Percentiles rank a stretch among this genome's conserved stretches.
phyloP scores from a whole-genome alignment of 2,797 vertebrate genomes.

The Sebastes diploproa region DNA sequence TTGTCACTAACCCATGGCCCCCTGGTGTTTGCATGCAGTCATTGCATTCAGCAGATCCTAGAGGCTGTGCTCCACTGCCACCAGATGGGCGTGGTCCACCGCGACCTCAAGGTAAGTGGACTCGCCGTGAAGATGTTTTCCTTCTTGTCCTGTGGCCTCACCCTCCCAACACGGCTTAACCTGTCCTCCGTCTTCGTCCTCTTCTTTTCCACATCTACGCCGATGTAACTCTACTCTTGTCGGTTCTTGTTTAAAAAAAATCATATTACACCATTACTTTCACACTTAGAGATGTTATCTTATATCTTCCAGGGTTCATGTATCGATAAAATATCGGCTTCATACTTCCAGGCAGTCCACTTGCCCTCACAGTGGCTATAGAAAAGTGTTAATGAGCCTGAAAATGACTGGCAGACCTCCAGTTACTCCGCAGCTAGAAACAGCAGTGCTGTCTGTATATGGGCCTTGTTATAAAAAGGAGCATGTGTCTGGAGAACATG shows the following conservation, averaged over 20 bases:
- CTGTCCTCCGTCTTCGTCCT: neutral
- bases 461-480: neutral
- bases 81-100: slow-evolving; percentile 98
- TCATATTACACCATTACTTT: neutral
- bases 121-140: neutral
- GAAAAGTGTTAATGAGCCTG: neutral
- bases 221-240: neutral
- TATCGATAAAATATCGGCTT: neutral
- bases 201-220: neutral
- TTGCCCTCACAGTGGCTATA: neutral
- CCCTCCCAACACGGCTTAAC: neutral
- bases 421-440: neutral
- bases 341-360: fast-evolving
- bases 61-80: slow-evolving; percentile 98
- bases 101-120: slow-evolving; percentile 96
- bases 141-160: neutral
- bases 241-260: too few species aligned
- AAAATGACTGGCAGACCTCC: neutral
- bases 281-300: neutral
- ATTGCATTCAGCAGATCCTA: slow-evolving; percentile 99
- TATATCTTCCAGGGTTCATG: neutral
- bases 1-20: slow-evolving; percentile 91
- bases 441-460: neutral
- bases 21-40: slow-evolving; percentile 98
- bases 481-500: neutral